These are phyloP conservation scores for Elegia similella DNA, from an alignment of 2,888 invertebrate genomes.

Conservation along the genomic window DNA sequence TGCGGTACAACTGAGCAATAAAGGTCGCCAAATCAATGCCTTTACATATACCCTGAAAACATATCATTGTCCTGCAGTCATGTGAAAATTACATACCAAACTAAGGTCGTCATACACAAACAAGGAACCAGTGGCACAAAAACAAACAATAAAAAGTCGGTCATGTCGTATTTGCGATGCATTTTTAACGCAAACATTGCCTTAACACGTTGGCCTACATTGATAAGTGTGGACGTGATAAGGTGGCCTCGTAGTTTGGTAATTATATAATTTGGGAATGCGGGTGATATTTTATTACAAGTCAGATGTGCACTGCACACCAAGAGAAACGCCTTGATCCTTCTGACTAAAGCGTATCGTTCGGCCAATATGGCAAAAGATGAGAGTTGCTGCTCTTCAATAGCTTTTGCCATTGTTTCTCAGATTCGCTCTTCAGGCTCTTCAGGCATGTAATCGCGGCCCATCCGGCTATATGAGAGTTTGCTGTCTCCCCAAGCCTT, in stretches of 20 bases:
- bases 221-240: constrained; percentile 24
- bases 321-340: not conserved
- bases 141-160: constrained; percentile 33
- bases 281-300: not conserved
- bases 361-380: no score
- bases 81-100: not conserved
- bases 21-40: no score
- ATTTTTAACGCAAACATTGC: constrained; percentile 36
- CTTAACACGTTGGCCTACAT: constrained; percentile 58
- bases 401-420: no score
- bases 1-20: no score
- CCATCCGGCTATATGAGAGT: no score
- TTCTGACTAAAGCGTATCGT: no score
- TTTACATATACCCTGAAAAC: no score
- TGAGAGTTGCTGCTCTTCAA: no score
- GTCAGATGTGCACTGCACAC: not conserved
- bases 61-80: no score
- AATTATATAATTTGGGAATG: constrained; percentile 26
- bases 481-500: no score
- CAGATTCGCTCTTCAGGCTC: no score
- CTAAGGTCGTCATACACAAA: constrained; percentile 1
- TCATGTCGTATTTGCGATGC: constrained; percentile 39
- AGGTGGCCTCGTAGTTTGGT: constrained; percentile 7
- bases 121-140: constrained; percentile 19
- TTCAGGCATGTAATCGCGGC: no score